Base-by-base conservation (phyloP, 2,888 invertebrate genomes). In the Phaedon cochleariae region DNA sequence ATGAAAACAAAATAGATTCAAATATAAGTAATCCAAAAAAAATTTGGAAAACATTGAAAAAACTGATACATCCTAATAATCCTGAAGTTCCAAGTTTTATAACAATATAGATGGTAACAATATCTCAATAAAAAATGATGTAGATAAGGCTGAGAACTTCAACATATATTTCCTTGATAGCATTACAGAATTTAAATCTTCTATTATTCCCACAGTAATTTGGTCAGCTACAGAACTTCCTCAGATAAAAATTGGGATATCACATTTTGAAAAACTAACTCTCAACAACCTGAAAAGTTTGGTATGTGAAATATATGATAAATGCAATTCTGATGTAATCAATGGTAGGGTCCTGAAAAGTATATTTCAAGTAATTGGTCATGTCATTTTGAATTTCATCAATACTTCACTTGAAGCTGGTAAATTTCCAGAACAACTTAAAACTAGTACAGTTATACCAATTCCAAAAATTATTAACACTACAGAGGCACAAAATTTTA, bases 31-130 rank as follows among this genome's bases (percentile, higher is more conserved):
- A 51, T 21, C 51, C 51, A 5, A 51, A 20, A 21, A 21, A 51
- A 51, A 51, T 51, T 18, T 51, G 51, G 51, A 51, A 51, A 51
- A 51, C 51, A 51, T 51, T 21, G 51, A 51, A 51, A 51, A 51
- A 21, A 51, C 20, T 51, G 22, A 51, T 48, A 15, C 48, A 48
- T 48, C 48, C 48, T 18, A 21, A 51, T 51, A 51, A 12, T 21
- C 21, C 21, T 22, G 51, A 51, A 51, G 21, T 51, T 51, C 51
- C 51, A 22, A 51, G 26, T 9, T 21, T 51, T 22, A 29, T 29
- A 29, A 29, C n/a, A 51, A 51, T 21, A 17, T 49, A 49, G 20
- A 17, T 12, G 20, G 20, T 2, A 21, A 49, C 49, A 49, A 49
- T 49, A 49, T 49, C 17, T 2, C 49, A 49, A 49, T 49, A 20